phyloP scores from a whole-genome alignment of 2,113 vertebrate genomes.

The Pandion haliaetus region DNA sequence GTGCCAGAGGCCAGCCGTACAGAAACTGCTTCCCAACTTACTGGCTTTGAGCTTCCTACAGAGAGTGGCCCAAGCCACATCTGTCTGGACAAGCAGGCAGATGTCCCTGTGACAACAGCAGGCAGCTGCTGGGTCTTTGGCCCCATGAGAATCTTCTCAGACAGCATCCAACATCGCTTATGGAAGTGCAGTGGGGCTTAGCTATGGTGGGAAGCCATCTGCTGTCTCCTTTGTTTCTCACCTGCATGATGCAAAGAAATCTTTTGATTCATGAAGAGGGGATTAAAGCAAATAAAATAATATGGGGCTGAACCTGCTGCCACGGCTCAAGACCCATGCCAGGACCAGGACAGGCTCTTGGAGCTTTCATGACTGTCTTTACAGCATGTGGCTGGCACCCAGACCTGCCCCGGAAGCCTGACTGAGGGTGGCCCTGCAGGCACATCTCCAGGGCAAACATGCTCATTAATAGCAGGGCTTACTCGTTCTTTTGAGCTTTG shows the following conservation, averaged over 20 bases:
- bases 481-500: neutral
- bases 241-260: neutral
- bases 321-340: rapidly evolving
- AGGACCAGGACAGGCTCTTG: neutral
- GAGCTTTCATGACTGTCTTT: neutral
- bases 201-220: neutral
- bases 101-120: neutral
- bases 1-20: rapidly evolving
- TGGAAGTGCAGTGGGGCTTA: neutral
- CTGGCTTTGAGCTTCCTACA: neutral
- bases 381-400: neutral
- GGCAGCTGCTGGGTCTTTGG: rapidly evolving
- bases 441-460: neutral
- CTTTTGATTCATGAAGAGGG: too few relatives aligned
- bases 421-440: neutral
- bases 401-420: neutral
- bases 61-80: neutral
- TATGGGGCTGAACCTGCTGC: neutral
- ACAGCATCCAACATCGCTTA: rapidly evolving
- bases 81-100: neutral
- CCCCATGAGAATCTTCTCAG: neutral
- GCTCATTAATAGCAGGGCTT: neutral
- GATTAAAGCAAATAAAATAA: neutral
- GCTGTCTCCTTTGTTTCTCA: neutral
- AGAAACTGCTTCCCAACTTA: neutral